phyloP scores from a whole-genome alignment of 2,888 invertebrate genomes.

The Saturnia pavonia region DNA sequence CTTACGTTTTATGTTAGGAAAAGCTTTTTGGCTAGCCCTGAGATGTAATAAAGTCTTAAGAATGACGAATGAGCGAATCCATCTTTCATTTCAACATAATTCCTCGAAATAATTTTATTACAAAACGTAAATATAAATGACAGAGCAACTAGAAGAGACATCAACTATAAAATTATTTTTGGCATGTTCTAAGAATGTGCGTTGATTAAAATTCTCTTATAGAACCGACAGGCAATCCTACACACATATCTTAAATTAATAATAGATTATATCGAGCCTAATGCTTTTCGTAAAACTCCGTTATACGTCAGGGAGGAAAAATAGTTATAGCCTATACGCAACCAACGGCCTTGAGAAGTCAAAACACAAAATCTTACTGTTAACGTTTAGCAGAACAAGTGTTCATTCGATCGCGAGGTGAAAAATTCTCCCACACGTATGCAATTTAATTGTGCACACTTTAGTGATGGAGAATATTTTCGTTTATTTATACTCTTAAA shows the following conservation, averaged over 20 bases:
- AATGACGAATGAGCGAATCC: neutral
- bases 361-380: constrained; percentile 2
- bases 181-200: neutral
- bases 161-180: constrained; percentile 10
- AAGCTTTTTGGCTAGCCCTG: neutral
- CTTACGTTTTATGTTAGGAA: neutral
- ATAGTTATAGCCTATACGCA: neutral
- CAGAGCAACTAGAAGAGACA: neutral
- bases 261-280: neutral
- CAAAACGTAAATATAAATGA: constrained; percentile 5
- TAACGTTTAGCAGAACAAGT: neutral
- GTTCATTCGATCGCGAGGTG: constrained; percentile 9
- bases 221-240: neutral
- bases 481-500: constrained; percentile 3
- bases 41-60: neutral
- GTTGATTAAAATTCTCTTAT: neutral
- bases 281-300: neutral
- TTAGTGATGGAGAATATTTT: neutral
- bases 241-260: constrained; percentile 5
- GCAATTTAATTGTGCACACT: constrained; percentile 10
- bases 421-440: constrained; percentile 1
- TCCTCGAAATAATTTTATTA: constrained; percentile 2
- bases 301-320: neutral
- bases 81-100: constrained; percentile 1
- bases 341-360: constrained; percentile 9